Base-by-base conservation (phyloP, 2,113 vertebrate genomes). In the Dipodomys merriami region DNA sequence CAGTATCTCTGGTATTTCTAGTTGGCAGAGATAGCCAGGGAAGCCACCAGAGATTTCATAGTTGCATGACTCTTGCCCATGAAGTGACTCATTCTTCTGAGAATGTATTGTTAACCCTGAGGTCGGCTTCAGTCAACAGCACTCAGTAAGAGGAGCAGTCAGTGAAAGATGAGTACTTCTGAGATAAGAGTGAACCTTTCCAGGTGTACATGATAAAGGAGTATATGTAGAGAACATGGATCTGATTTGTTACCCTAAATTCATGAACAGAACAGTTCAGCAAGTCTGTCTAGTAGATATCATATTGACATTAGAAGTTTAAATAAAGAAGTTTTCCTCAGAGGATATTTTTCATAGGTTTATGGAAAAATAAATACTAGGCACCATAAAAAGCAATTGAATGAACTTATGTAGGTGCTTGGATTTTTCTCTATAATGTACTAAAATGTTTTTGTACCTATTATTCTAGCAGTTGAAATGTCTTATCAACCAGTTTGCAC, bases 41-140 rank as follows among this genome's bases (percentile, higher is more conserved):
- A 92, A 96, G 88, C 87, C 35, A 83, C 73, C 73, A 83, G 71
- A 76, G 53, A 65, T 91, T 95, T 84, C 77, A 35, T 7, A 53
- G 53, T 62, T 74, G 57, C 74, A 12, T 74, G 82, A 92, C 74
- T 92, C 2, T 25, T 86, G 88, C 86, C 10, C 10, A 29, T 44
- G 49, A 89, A 92, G 73, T 96, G 94, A 95, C 69, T 96, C 96
- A 96, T 9, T 44, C 5, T 15, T 83, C 80, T 80, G 64, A 91
- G 89, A 94, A 92, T 60, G 83, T 68, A 91, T 69, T 89, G 93
- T 72, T 88, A 82, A 89, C 77, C 33, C 19, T 84, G 81, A 96
- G 89, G 82, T 95, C 87, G 91, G n/a, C 84, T 84, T 68, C 53
- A 80, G 27, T 60, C 80, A 78, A 18, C 23, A 65, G 46, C 73